phyloP scores from a whole-genome alignment of 2,888 invertebrate genomes.

The Elysia crispata region DNA sequence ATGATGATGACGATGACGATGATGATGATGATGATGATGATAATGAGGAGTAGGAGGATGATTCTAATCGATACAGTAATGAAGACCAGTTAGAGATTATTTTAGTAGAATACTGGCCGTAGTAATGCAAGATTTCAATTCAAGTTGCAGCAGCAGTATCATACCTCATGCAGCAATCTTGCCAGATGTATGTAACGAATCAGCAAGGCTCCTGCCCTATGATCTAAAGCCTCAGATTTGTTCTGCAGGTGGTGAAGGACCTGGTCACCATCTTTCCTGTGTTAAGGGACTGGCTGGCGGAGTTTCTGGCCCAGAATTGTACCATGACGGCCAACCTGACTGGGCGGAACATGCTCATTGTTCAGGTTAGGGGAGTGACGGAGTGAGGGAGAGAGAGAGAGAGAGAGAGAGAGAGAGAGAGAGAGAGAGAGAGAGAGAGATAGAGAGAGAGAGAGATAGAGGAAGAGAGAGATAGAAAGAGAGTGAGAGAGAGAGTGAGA shows the following conservation, averaged over 20 bases:
- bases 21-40: too few species aligned
- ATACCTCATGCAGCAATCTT: too few species aligned
- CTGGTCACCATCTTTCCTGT: conserved; percentile 76
- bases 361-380: conserved; percentile 63
- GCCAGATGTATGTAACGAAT: too few species aligned
- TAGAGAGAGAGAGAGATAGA: not conserved
- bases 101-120: too few species aligned
- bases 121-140: too few species aligned
- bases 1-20: too few species aligned
- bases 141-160: too few species aligned
- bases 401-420: conserved; percentile 10
- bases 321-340: conserved; percentile 74
- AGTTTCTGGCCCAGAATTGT: conserved; percentile 72
- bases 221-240: too few species aligned
- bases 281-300: conserved; percentile 74
- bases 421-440: not conserved
- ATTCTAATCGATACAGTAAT: too few species aligned
- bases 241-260: conserved; percentile 69
- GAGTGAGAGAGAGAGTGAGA: not conserved
- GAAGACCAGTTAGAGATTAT: too few species aligned
- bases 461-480: not conserved
- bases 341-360: conserved; percentile 75
- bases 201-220: too few species aligned
- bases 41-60: too few species aligned
- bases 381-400: not conserved